Percentiles rank a stretch among this genome's conserved stretches.
Conservation (phyloP, 2,797 vertebrate genomes). For the Artibeus lituratus region DNA sequence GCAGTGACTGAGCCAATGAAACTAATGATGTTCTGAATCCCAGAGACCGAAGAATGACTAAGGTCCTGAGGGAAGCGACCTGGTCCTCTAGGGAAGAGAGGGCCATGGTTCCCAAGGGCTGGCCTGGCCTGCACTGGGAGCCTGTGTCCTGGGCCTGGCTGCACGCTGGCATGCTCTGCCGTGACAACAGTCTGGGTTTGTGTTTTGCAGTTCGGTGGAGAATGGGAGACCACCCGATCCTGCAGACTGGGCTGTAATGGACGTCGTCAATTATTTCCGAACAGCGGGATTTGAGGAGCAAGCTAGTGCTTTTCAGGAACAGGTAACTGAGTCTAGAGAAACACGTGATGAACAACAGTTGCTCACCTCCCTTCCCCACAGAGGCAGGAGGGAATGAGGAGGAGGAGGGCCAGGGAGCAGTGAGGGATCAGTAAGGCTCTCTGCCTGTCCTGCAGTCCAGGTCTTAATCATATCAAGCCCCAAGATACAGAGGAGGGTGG, state of each 20-base stretch:
- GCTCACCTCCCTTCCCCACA: neutral
- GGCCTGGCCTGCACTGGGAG: neutral
- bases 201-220: slow-evolving; percentile 90
- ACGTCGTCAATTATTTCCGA: slow-evolving; percentile 98
- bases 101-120: neutral
- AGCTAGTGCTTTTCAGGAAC: slow-evolving; percentile 95
- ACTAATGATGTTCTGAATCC: neutral
- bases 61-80: neutral
- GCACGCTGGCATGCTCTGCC: neutral
- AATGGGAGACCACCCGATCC: slow-evolving; percentile 94
- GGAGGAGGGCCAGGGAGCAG: neutral
- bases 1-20: neutral
- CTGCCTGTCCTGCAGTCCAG: neutral
- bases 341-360: neutral
- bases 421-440: neutral
- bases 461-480: neutral
- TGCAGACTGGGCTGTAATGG: slow-evolving; percentile 95
- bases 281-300: slow-evolving; percentile 98
- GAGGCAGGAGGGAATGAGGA: neutral
- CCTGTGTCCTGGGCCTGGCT: neutral
- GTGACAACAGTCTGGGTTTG: slow-evolving; percentile 70
- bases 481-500: neutral
- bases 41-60: neutral
- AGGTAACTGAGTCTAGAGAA: slow-evolving; percentile 85
- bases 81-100: neutral